Evolutionary conservation across 2,797 vertebrate genomes (phyloP), one percentile per base, ranked within the genome.

Genomic region (Amblyopsis hoosieri): DNA sequence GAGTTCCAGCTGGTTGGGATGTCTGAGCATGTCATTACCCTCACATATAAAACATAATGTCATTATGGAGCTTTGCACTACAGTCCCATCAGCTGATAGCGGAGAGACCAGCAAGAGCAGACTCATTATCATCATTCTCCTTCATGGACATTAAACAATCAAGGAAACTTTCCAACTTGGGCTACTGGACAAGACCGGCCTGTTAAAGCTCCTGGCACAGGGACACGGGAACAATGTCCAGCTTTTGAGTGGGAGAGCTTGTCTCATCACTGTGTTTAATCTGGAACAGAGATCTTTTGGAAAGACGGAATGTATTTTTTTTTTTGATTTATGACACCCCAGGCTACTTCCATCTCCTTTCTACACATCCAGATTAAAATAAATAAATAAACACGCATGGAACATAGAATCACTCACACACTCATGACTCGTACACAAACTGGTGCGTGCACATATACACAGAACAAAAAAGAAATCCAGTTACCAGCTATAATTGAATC

Each of bases 401-500:
- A 17, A 54, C 52, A 23, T 19, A 75, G 67, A 82, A 81, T 81
- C 75, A 80, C 56, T 63, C 61, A 48, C 47, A 69, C 45, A 31
- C 69, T 4, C 29, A 69, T 12, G 13, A 57, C 12, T 19, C 5
- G 15, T n/a, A 17, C 49, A 12, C 48, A 9, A n/a, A 69, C 60
- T 63, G 23, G 12, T 15, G 33, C 53, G 53, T 37, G 61, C 68
- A 72, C 64, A 62, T 15, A 62, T 42, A 17, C 57, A 61, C 57
- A 17, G 57, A 64, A 67, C 60, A 47, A 19, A 46, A 49, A 66
- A 31, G 50, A 37, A 45, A 54, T 62, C 63, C 72, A 72, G 71
- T 74, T 29, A 74, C 79, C 74, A 82, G 74, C 82, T 79, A 75
- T 74, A 82, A 82, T 88, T 83, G 72, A 81, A 87, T 88, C 65